Evolutionary conservation across 2,797 vertebrate genomes (phyloP), one percentile per base, ranked within the genome.

Genomic region (Characodon lateralis): DNA sequence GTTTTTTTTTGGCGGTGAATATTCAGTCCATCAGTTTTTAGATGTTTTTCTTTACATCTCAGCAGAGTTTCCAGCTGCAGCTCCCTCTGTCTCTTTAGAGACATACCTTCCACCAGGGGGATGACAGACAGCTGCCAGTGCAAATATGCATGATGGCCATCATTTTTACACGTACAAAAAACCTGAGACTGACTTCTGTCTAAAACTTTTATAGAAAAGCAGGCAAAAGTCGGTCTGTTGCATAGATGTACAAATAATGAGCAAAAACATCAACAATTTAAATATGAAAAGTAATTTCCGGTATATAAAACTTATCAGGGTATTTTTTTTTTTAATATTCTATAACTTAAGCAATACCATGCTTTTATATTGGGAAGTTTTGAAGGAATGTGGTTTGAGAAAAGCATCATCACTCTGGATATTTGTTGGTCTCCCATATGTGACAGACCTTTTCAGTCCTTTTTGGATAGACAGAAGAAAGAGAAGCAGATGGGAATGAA

Each of bases 61-160:
- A 9, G 56, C 18, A 5, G 12, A 72, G 68, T 51, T 84, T 76
- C 28, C 50, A 61, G 2, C 63, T 71, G 75, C 59, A 72, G 26
- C 31, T 35, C 31, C 31, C 31, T 65, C 83, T 39, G 50, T 3
- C 72, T 78, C 59, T 22, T 78, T 20, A 50, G 53, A 71, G 26
- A 68, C 66, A 56, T 13, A 76, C 51, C 20, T 61, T 50, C 0
- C 28, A 80, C 53, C 66, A 69, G 5, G 65, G 56, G 3, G 53
- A 16, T 83, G 77, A 80, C 55, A 39, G 85, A 83, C 78, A 83
- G 87, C 82, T 88, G 83, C 70, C 85, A 75, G 35, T 48, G 48
- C 26, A 26, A 31, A 50, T 28, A 18, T 48, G 39, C 74, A 26
- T 83, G 66, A 77, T 51, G 66, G 85, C 76, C 82, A 59, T 75